Evolutionary conservation across 2,113 vertebrate genomes (phyloP).

Genomic region (Steatornis caripensis): DNA sequence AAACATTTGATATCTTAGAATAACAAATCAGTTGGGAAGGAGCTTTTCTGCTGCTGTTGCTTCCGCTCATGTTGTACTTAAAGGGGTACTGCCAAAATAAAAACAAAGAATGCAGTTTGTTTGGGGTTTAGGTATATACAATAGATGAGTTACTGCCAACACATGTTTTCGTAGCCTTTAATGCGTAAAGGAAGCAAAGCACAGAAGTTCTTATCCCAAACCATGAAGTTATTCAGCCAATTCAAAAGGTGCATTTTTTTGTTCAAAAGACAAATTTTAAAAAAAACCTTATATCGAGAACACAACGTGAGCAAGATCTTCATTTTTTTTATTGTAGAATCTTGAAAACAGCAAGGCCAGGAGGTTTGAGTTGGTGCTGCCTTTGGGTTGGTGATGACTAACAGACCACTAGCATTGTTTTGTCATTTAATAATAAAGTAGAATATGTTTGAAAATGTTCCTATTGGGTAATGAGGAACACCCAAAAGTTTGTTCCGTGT

Average conservation of each 20-base stretch:
- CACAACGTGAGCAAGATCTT: background rate
- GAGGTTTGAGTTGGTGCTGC: background rate
- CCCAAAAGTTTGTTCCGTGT: background rate
- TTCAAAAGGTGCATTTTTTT: background rate
- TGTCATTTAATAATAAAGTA: background rate
- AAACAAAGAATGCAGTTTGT: background rate
- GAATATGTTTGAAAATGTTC: background rate
- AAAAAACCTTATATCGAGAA: background rate
- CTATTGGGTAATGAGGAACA: background rate
- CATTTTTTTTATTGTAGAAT: background rate
- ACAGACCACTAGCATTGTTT: background rate
- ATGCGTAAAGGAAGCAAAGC: background rate
- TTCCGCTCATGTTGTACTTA: background rate
- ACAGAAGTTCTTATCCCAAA: background rate
- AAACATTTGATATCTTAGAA: constrained; percentile 33
- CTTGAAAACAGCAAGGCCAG: background rate
- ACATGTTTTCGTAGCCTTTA: background rate
- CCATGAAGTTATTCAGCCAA: background rate
- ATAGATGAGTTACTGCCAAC: background rate
- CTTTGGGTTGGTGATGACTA: background rate
- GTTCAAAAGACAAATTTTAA: background rate
- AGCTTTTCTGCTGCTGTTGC: background rate
- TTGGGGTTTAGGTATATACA: background rate
- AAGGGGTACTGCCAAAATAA: background rate
- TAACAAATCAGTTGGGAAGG: constrained; percentile 16